Conservation (phyloP, 2,113 vertebrate genomes). For the Paralichthys olivaceus region DNA sequence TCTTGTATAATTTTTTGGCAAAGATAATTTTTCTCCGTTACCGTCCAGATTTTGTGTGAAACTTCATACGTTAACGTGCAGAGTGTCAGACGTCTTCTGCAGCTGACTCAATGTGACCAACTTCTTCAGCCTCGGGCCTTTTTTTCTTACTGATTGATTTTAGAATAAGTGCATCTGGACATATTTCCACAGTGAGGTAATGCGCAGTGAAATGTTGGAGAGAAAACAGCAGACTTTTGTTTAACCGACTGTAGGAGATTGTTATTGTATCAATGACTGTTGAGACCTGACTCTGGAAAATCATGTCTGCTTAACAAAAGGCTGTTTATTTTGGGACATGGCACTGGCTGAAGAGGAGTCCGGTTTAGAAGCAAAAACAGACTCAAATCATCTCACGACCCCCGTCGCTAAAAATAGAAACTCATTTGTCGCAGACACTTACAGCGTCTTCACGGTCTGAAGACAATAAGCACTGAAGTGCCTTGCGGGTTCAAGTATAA, state of each 20-base stretch:
- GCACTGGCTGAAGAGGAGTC: conserved; percentile 62
- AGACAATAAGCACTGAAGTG: conserved; percentile 58
- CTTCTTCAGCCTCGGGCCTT: too few relatives aligned
- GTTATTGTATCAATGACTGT: conserved; percentile 80
- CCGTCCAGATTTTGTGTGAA: too few relatives aligned
- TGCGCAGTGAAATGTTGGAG: conserved; percentile 58
- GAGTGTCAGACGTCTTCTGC: not conserved
- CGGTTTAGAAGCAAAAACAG: conserved; percentile 62
- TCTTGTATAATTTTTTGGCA: too few relatives aligned
- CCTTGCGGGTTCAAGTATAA: conserved; percentile 48
- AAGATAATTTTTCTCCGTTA: too few relatives aligned
- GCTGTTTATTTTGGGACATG: conserved; percentile 74
- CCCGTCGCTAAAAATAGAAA: conserved; percentile 75
- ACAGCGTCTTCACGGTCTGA: conserved; percentile 41
- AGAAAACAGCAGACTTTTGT: conserved; percentile 72
- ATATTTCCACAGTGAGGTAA: conserved; percentile 54
- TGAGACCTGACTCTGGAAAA: conserved; percentile 73
- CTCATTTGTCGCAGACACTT: conserved; percentile 65
- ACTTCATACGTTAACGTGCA: not conserved
- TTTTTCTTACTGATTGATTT: conserved; percentile 24
- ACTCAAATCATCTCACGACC: conserved; percentile 74
- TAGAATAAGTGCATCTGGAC: conserved; percentile 44
- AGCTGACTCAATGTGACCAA: not conserved
- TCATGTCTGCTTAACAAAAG: conserved; percentile 71
- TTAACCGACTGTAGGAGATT: conserved; percentile 64